Conservation (phyloP, 2,113 vertebrate species). For the zebrafish (Danio rerio) region GRCz12tu NC_133185.1:39941501-39942000, state of each 20-base stretch:
- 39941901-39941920: no score
- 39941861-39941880: no score
- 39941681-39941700: neutral
- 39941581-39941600: slow-evolving; percentile 47
- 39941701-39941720: slow-evolving; percentile 13
- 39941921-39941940: no score
- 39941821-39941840: no score
- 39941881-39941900: no score
- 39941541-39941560: slow-evolving; percentile 37
- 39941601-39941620: slow-evolving; percentile 32
- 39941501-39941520: neutral
- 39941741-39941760: neutral
- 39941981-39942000: no score
- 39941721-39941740: neutral
- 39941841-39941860: no score
- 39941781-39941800: neutral
- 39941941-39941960: no score
- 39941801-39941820: neutral
- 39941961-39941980: no score
- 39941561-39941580: slow-evolving; percentile 35
- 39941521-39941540: slow-evolving; percentile 36
- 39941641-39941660: neutral
- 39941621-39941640: slow-evolving; percentile 26
- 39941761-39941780: neutral
- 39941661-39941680: slow-evolving; percentile 10